Percentiles rank a stretch among this genome's conserved stretches.
phyloP scores from a whole-genome alignment of 2,797 vertebrate species.

The Urosaurus nigricauda region DNA sequence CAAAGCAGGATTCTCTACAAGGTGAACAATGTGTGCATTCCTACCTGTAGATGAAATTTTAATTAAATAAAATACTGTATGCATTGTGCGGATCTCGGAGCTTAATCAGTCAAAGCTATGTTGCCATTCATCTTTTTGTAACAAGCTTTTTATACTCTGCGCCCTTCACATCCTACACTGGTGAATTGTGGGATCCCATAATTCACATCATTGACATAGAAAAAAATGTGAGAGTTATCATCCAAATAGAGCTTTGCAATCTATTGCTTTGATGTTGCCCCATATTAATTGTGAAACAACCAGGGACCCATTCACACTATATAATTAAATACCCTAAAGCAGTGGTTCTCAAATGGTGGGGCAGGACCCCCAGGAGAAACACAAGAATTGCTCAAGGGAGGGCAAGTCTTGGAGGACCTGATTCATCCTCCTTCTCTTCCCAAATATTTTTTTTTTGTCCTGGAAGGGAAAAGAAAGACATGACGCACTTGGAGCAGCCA shows the following conservation, averaged over 20 bases:
- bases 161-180: neutral
- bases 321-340: too few species aligned
- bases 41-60: neutral
- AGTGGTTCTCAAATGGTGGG: too few species aligned
- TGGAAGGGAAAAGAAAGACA: too few species aligned
- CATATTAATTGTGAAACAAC: neutral
- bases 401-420: too few species aligned
- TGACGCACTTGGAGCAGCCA: too few species aligned
- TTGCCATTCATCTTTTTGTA: neutral
- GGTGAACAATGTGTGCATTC: neutral
- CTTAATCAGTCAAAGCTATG: neutral
- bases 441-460: too few species aligned
- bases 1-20: neutral
- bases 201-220: neutral
- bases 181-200: neutral
- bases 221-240: too few species aligned
- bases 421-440: too few species aligned
- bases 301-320: too few species aligned
- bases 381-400: too few species aligned
- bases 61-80: neutral
- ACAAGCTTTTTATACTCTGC: neutral
- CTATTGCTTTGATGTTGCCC: neutral
- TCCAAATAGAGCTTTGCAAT: too few species aligned
- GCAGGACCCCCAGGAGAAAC: too few species aligned
- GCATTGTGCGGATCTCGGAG: neutral